phyloP scores from a whole-genome alignment of 2,113 vertebrate genomes.

The Steatornis caripensis region DNA sequence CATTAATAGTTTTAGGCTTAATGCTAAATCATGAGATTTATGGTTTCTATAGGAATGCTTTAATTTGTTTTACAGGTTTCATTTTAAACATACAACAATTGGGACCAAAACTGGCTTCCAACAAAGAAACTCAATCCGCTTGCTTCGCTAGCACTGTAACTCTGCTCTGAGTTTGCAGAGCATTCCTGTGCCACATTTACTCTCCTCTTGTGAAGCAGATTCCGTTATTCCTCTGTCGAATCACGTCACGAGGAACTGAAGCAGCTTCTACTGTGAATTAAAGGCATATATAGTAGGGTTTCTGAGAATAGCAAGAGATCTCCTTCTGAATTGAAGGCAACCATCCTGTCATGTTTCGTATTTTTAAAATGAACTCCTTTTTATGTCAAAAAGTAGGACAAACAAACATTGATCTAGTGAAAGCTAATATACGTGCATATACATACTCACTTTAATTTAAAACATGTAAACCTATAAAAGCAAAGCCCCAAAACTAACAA shows the following conservation, averaged over 20 bases:
- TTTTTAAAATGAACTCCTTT: neutral
- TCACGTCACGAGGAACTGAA: neutral
- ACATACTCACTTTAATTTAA: neutral
- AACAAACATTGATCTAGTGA: neutral
- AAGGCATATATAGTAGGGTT: neutral
- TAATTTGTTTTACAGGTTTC: neutral
- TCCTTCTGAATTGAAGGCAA: neutral
- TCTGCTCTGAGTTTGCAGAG: neutral
- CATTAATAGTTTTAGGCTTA: neutral
- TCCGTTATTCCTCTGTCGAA: neutral
- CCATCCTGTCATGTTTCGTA: neutral
- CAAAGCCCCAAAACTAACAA: neutral
- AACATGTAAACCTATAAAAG: neutral
- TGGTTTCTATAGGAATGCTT: neutral
- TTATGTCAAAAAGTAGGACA: neutral
- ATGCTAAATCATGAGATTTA: neutral
- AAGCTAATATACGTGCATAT: neutral
- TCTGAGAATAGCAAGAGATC: neutral
- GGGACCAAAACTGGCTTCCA: neutral
- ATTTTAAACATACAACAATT: neutral
- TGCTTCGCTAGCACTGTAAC: neutral
- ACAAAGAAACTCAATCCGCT: neutral
- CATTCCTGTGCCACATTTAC: rapidly evolving
- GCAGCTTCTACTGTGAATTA: neutral
- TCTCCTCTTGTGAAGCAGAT: neutral